These are phyloP conservation scores for Cherax quadricarinatus DNA, from an alignment of 1,140 invertebrate genomes.

Conservation along the genomic window DNA sequence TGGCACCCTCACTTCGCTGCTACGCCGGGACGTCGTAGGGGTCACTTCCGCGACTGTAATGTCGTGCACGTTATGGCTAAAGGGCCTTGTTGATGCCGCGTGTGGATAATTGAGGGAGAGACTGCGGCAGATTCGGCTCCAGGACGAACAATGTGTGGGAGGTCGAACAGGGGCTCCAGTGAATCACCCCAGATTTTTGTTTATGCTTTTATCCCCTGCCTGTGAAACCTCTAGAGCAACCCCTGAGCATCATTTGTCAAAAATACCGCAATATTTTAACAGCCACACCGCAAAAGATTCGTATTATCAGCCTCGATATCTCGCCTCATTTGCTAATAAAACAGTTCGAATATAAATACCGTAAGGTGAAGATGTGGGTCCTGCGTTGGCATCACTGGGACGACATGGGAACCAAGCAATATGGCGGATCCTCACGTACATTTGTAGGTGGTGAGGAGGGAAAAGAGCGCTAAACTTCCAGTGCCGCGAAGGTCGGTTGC, in stretches of 20 bases:
- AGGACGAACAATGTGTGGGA: conserved; percentile 63
- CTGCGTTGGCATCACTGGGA: conserved; percentile 1
- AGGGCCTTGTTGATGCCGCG: conserved; percentile 67
- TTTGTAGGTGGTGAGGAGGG: conserved; percentile 33
- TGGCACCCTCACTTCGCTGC: conserved; percentile 28
- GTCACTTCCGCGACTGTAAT: conserved; percentile 19
- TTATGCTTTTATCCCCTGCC: neutral
- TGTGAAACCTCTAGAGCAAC: too few species aligned
- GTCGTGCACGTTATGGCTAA: conserved; percentile 49
- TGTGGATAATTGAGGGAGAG: conserved; percentile 70
- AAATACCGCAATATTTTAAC: too few species aligned
- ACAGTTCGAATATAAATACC: neutral
- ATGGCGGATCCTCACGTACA: conserved; percentile 65
- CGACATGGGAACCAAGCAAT: conserved; percentile 61
- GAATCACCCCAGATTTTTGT: neutral
- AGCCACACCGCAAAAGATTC: too few species aligned
- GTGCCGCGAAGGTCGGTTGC: neutral
- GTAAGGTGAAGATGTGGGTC: neutral
- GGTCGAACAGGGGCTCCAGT: conserved; percentile 29
- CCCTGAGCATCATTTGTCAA: too few species aligned
- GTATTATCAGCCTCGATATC: neutral
- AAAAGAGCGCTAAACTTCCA: conserved; percentile 15
- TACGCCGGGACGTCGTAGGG: conserved; percentile 1
- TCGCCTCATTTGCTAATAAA: neutral
- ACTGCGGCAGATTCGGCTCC: conserved; percentile 57